Conservation (phyloP, 2,797 vertebrate species). For the Merluccius polli region DNA sequence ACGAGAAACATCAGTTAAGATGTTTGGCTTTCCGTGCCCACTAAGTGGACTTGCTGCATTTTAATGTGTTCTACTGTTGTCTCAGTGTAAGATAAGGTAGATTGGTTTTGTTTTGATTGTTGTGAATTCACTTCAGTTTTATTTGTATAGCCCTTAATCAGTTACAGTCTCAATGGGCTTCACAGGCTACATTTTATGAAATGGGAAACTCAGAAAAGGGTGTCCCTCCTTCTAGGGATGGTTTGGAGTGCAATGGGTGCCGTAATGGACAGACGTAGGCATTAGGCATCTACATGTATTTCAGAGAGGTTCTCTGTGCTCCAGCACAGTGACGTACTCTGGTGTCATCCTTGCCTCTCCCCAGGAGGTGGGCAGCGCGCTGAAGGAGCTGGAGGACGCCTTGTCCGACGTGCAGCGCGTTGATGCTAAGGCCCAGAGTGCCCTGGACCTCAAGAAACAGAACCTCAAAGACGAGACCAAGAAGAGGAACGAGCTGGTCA, state of each 20-base stretch:
- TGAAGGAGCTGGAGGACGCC: constrained; percentile 77
- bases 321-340: background rate
- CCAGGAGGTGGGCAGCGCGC: constrained; percentile 77
- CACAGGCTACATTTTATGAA: background rate
- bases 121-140: background rate
- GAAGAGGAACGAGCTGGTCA: constrained; percentile 80
- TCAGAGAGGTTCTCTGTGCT: background rate
- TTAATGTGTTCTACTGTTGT: background rate
- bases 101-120: background rate
- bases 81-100: background rate
- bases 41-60: background rate
- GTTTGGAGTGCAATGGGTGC: background rate
- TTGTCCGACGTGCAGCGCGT: constrained; percentile 82
- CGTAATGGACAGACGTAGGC: too few relatives aligned
- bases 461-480: constrained; percentile 83
- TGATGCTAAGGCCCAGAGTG: constrained; percentile 83
- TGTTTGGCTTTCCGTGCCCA: background rate
- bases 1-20: background rate
- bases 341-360: constrained; percentile 18
- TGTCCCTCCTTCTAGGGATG: background rate
- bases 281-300: background rate
- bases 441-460: constrained; percentile 87
- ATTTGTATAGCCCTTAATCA: background rate
- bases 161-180: background rate
- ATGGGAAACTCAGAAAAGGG: background rate